These are phyloP conservation scores for Dreissena polymorpha DNA, from an alignment of 1,140 invertebrate species.

Conservation along the genomic window DNA sequence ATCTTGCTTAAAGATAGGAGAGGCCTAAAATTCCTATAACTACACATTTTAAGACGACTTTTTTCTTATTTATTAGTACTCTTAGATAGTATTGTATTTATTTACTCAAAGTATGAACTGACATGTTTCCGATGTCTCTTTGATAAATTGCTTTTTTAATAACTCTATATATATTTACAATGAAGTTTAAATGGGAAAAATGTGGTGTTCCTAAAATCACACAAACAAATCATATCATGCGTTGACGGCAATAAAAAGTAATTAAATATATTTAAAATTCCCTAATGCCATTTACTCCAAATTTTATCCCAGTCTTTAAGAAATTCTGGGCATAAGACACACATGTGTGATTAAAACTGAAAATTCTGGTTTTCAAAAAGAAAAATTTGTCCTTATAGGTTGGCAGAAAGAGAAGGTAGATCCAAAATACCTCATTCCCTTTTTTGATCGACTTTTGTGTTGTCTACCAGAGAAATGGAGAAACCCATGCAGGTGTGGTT, in stretches of 20 bases:
- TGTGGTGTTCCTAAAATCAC: no score
- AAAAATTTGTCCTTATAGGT: neutral
- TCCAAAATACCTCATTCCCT: slow-evolving; percentile 70
- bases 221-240: neutral
- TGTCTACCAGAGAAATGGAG: slow-evolving; percentile 62
- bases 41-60: no score
- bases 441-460: slow-evolving; percentile 71
- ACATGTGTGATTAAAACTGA: neutral
- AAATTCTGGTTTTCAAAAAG: neutral
- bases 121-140: no score
- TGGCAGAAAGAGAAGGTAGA: slow-evolving; percentile 59
- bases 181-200: no score
- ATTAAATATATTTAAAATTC: neutral
- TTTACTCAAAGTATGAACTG: no score
- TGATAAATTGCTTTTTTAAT: no score
- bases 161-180: no score
- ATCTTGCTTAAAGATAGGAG: neutral
- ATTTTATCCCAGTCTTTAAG: neutral
- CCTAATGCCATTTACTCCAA: neutral
- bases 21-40: no score
- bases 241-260: neutral
- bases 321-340: neutral
- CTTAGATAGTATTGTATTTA: no score
- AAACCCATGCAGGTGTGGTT: slow-evolving; percentile 60
- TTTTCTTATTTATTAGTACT: no score